These are phyloP conservation scores for Lordiphosa collinella DNA, from an alignment of 1,140 invertebrate species.

Conservation along the genomic window DNA sequence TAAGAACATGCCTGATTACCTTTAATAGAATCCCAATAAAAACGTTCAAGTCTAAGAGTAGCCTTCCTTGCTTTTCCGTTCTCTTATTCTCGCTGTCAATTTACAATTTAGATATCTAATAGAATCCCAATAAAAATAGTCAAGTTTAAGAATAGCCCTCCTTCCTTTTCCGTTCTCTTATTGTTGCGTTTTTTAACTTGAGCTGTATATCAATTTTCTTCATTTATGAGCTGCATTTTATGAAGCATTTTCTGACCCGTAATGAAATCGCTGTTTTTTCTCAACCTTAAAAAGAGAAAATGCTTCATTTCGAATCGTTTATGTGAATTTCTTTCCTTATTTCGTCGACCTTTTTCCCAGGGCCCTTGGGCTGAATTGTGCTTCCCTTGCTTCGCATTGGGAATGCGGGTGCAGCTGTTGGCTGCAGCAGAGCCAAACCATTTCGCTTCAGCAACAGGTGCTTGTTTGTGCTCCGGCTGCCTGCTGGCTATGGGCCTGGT, in stretches of 20 bases:
- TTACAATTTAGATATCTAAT: no score
- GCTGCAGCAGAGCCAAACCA: slow-evolving; percentile 38
- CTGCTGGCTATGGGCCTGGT: slow-evolving; percentile 7
- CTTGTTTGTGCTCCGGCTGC: slow-evolving; percentile 9
- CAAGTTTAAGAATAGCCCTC: no score
- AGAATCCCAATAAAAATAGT: no score
- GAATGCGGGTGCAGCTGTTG: slow-evolving; percentile 31
- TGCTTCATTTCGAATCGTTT: slow-evolving; percentile 35
- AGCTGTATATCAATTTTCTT: background rate
- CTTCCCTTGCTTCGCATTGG: slow-evolving; percentile 16
- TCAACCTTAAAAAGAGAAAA: slow-evolving; percentile 2
- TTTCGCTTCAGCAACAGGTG: slow-evolving; percentile 17
- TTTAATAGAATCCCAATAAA: no score
- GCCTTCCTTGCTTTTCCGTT: no score
- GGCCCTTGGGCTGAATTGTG: slow-evolving; percentile 3
- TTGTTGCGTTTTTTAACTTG: no score
- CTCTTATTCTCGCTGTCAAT: no score
- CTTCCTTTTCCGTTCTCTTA: no score
- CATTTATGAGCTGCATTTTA: slow-evolving; percentile 4
- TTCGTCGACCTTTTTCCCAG: slow-evolving; percentile 16
- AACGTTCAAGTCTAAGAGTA: no score
- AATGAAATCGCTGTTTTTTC: slow-evolving; percentile 24
- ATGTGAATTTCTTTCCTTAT: slow-evolving; percentile 6
- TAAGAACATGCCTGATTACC: no score
- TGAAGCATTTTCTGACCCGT: background rate